These are phyloP conservation scores for Lerema accius DNA, from an alignment of 1,140 invertebrate genomes.

Conservation along the genomic window DNA sequence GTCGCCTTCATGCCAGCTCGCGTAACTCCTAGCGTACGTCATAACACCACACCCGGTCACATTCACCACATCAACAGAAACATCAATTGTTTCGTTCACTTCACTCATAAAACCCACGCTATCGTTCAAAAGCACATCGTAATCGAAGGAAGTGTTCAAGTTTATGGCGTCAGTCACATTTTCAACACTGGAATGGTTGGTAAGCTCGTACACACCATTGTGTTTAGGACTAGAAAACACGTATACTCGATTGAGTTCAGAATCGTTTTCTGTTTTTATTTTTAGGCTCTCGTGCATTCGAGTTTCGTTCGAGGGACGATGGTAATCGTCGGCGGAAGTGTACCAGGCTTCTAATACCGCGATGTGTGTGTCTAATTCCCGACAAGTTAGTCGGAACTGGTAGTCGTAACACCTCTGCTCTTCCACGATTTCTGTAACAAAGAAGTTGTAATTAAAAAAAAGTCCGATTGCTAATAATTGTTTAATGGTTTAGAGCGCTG, in stretches of 20 bases:
- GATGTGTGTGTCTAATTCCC: slow-evolving; percentile 78
- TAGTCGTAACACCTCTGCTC: slow-evolving; percentile 79
- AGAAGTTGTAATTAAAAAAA: too few relatives aligned
- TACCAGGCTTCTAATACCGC: slow-evolving; percentile 82
- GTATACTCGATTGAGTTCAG: slow-evolving; percentile 65
- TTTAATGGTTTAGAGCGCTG: too few relatives aligned
- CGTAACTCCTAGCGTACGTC: slow-evolving; percentile 63
- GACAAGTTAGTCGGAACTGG: slow-evolving; percentile 80
- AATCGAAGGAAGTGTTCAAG: slow-evolving; percentile 45
- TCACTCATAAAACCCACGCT: slow-evolving; percentile 32
- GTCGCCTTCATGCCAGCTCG: slow-evolving; percentile 65
- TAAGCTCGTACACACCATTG: slow-evolving; percentile 69
- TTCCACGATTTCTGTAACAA: slow-evolving; percentile 82
- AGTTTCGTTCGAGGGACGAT: slow-evolving; percentile 46
- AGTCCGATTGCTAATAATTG: too few relatives aligned
- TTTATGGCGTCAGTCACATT: slow-evolving; percentile 45
- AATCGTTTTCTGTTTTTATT: slow-evolving; percentile 67
- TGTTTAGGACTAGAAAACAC: slow-evolving; percentile 74
- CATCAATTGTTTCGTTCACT: slow-evolving; percentile 45
- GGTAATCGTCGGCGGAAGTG: slow-evolving; percentile 66
- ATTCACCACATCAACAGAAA: slow-evolving; percentile 55
- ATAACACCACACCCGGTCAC: slow-evolving; percentile 56
- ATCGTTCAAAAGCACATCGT: slow-evolving; percentile 48
- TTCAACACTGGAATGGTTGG: slow-evolving; percentile 61
- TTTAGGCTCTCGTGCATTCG: slow-evolving; percentile 43